Evolutionary conservation across 2,888 invertebrate genomes (phyloP).

Genomic region (Pristionchus entomophagus): DNA sequence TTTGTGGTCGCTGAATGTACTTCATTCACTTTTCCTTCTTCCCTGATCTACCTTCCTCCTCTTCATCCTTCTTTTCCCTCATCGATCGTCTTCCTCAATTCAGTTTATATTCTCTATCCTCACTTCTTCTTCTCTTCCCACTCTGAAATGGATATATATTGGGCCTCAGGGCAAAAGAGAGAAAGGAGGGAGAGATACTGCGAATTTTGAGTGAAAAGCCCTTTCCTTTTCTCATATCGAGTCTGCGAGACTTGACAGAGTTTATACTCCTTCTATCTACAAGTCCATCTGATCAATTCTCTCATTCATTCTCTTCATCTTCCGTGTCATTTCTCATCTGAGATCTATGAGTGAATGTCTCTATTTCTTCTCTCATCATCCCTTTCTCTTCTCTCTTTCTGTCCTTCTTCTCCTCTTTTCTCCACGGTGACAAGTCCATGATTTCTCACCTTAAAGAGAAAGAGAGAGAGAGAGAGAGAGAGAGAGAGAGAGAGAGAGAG

Average conservation of each 20-base stretch:
- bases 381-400: background rate
- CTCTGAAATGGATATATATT: slow-evolving; percentile 43
- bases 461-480: too few relatives aligned
- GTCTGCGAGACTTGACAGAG: background rate
- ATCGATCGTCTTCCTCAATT: slow-evolving; percentile 1
- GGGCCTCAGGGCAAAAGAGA: slow-evolving; percentile 1
- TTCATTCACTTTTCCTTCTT: background rate
- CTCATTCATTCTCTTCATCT: background rate
- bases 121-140: slow-evolving; percentile 8
- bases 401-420: background rate
- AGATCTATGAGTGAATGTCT: background rate
- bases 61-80: background rate
- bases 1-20: too few relatives aligned
- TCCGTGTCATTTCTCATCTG: background rate
- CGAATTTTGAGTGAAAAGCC: slow-evolving; percentile 42
- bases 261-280: too few relatives aligned
- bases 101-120: slow-evolving; percentile 35
- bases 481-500: too few relatives aligned
- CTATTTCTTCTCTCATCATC: background rate
- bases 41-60: background rate
- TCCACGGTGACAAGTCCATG: slow-evolving; percentile 29
- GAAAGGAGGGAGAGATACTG: slow-evolving; percentile 14
- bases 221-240: slow-evolving; percentile 41
- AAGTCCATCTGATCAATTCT: background rate
- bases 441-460: slow-evolving; percentile 14